Evolutionary conservation across 2,888 invertebrate genomes (phyloP), one percentile per base, ranked within the genome.

Genomic region (Anodontia alba): DNA sequence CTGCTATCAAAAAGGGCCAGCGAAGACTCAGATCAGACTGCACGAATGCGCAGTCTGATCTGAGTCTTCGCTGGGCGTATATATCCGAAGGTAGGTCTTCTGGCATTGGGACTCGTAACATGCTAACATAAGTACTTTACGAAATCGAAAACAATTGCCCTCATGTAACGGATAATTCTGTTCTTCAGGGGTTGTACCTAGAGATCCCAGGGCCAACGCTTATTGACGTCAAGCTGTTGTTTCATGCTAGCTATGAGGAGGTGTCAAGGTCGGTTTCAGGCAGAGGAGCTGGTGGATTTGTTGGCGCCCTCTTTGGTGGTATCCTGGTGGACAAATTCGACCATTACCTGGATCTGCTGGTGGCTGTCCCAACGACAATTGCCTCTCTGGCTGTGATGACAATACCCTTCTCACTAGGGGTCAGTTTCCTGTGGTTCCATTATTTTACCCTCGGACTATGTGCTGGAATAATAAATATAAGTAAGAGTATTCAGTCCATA

Each of bases 131-230:
- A n/a, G n/a, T n/a, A n/a, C n/a, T n/a, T n/a, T n/a, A n/a, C n/a
- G n/a, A n/a, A n/a, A n/a, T n/a, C n/a, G n/a, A n/a, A n/a, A n/a
- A n/a, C n/a, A n/a, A n/a, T n/a, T n/a, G n/a, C n/a, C n/a, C n/a
- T n/a, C n/a, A n/a, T n/a, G n/a, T n/a, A n/a, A n/a, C n/a, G n/a
- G n/a, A n/a, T n/a, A n/a, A n/a, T n/a, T n/a, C n/a, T n/a, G 5
- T 12, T 38, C 12, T 74, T 20, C 62, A 84, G 84, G 91, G 90
- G 17, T 67, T 91, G 36, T 84, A 80, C 68, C 67, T 86, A 36
- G 90, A 90, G 75, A 84, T 90, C 12, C 80, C 83, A 12, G 89
- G 90, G 20, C 91, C 91, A 31, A 89, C 90, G 0, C 78, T 88
- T 26, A 88, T 83, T 15, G 90, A 91, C 76, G 76, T 91, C 20